phyloP scores from a whole-genome alignment of 2,888 invertebrate genomes.

The Microctonus hyperodae region DNA sequence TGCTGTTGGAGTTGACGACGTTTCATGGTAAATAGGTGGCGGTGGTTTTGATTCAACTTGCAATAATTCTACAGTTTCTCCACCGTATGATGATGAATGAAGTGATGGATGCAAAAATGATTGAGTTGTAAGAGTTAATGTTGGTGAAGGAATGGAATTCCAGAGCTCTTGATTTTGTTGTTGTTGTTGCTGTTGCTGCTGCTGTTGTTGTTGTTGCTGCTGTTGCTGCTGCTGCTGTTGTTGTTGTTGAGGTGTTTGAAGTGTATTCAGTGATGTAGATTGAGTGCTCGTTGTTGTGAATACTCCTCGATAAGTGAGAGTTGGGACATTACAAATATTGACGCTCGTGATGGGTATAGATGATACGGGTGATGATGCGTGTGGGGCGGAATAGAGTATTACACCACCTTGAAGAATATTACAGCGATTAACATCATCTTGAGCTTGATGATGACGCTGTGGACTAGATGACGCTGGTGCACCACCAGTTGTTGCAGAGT shows the following conservation, averaged over 20 bases:
- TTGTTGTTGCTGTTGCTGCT: slow-evolving; percentile 54
- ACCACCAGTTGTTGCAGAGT: slow-evolving; percentile 39
- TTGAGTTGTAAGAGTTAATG: slow-evolving; percentile 55
- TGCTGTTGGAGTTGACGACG: slow-evolving; percentile 64
- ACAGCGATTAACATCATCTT: slow-evolving; percentile 57
- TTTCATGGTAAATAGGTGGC: slow-evolving; percentile 73
- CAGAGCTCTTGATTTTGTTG: slow-evolving; percentile 62
- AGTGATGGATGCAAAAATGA: slow-evolving; percentile 60
- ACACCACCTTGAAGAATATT: slow-evolving; percentile 59
- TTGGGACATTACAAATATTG: slow-evolving; percentile 64
- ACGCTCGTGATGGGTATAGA: slow-evolving; percentile 53
- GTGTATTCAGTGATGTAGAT: slow-evolving; percentile 72
- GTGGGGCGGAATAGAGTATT: slow-evolving; percentile 58
- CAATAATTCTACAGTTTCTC: slow-evolving; percentile 58
- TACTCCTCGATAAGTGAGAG: slow-evolving; percentile 71
- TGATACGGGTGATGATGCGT: slow-evolving; percentile 48
- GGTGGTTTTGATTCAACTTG: slow-evolving; percentile 65
- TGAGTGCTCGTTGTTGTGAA: slow-evolving; percentile 75
- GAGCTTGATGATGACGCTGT: slow-evolving; percentile 52
- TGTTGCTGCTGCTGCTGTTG: slow-evolving; percentile 62
- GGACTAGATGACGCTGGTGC: slow-evolving; percentile 50
- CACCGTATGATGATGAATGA: slow-evolving; percentile 57
- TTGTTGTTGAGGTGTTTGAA: slow-evolving; percentile 67
- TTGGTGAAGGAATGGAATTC: slow-evolving; percentile 59
- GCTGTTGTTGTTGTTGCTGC: slow-evolving; percentile 54